phyloP scores from a whole-genome alignment of 2,797 vertebrate genomes.

The Poeciliopsis paucimaculata region DNA sequence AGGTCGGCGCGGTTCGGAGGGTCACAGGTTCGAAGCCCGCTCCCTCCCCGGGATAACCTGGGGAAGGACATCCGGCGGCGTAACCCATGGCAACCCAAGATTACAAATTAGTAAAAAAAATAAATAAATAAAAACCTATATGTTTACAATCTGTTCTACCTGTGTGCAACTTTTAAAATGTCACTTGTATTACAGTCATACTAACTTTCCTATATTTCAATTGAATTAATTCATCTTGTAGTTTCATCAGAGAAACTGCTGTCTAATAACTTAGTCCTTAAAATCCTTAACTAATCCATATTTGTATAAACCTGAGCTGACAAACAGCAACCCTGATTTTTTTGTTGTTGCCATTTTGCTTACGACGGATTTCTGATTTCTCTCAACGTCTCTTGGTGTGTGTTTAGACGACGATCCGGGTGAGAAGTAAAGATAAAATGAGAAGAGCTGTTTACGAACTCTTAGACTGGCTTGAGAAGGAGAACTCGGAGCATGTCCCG shows the following conservation, averaged over 20 bases:
- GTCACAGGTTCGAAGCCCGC: neutral
- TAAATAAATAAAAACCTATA: neutral
- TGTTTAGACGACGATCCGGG: conserved; percentile 65
- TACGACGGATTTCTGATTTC: neutral
- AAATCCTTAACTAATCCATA: neutral
- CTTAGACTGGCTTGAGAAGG: conserved; percentile 69
- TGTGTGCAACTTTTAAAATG: neutral
- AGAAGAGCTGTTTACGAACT: conserved; percentile 59
- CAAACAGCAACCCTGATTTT: neutral
- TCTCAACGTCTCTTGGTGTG: neutral
- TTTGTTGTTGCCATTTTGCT: too few relatives aligned
- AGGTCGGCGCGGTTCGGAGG: neutral
- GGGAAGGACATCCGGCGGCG: neutral
- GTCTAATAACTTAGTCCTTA: neutral
- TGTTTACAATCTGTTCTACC: neutral
- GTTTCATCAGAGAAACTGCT: neutral
- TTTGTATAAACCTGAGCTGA: neutral
- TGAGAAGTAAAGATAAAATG: conserved; percentile 51
- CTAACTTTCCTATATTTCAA: neutral
- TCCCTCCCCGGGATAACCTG: too few relatives aligned
- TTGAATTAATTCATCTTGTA: neutral
- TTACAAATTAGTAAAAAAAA: neutral
- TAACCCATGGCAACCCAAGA: neutral
- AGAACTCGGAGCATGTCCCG: conserved; percentile 25
- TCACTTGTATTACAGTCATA: neutral